These are phyloP conservation scores for Chouioia cunea DNA, from an alignment of 2,888 invertebrate genomes.

Conservation along the genomic window DNA sequence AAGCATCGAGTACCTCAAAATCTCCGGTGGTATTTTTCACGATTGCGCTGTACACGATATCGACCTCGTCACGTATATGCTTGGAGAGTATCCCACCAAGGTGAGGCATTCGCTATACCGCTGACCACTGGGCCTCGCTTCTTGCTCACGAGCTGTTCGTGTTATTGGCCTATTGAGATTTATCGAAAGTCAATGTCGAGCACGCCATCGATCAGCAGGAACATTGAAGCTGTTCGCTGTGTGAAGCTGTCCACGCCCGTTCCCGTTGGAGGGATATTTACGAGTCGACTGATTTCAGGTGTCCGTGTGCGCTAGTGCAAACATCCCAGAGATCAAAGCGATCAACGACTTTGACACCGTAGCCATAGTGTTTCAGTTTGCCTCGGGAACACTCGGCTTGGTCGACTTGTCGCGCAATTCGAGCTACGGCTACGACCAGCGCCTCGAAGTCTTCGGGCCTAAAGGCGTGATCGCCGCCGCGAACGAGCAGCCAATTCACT, in stretches of 20 bases:
- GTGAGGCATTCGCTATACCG: too few species aligned
- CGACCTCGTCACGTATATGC: conserved; percentile 76
- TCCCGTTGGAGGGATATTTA: too few species aligned
- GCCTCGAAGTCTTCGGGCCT: conserved; percentile 76
- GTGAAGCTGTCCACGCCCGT: too few species aligned
- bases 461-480: conserved; percentile 73
- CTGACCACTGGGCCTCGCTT: too few species aligned
- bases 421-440: conserved; percentile 78
- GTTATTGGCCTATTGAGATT: neutral
- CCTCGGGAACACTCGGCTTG: conserved; percentile 74
- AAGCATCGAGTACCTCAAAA: conserved; percentile 73
- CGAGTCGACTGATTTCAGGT: conserved; percentile 58
- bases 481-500: conserved; percentile 71
- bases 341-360: conserved; percentile 77
- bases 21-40: conserved; percentile 78
- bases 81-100: conserved; percentile 74
- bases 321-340: conserved; percentile 73
- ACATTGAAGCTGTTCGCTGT: too few species aligned
- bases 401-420: conserved; percentile 76
- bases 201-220: too few species aligned
- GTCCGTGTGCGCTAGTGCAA: conserved; percentile 63
- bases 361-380: conserved; percentile 73
- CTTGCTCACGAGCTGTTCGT: too few species aligned
- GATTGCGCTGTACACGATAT: conserved; percentile 80
- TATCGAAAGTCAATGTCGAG: too few species aligned